These are phyloP conservation scores for Tichodroma muraria DNA, from an alignment of 2,113 vertebrate genomes.

Conservation along the genomic window DNA sequence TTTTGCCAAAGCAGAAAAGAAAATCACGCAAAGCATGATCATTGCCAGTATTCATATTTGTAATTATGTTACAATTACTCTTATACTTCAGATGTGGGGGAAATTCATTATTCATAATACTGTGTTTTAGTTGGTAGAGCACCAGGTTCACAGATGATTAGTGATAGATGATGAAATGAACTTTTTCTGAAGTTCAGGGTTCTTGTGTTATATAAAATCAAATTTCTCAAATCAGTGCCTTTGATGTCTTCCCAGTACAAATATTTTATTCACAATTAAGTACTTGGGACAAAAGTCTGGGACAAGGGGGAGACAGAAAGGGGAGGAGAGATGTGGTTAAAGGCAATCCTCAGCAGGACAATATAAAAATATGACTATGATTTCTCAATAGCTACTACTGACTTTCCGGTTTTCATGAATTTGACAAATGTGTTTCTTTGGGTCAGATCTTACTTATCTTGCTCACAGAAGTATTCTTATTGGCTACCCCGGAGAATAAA, in stretches of 20 bases:
- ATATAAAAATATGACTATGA: conserved; percentile 34
- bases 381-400: conserved; percentile 52
- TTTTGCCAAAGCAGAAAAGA: conserved; percentile 11
- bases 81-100: conserved; percentile 31
- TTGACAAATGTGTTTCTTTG: conserved; percentile 42
- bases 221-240: conserved; percentile 50
- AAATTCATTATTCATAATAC: conserved; percentile 56
- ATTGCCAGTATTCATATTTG: neutral
- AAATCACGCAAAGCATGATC: neutral
- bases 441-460: conserved; percentile 5
- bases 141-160: conserved; percentile 64
- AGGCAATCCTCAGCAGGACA: conserved; percentile 18
- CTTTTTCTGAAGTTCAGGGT: conserved; percentile 56
- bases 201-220: conserved; percentile 52
- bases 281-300: conserved; percentile 24
- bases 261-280: conserved; percentile 53
- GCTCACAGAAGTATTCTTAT: conserved; percentile 1
- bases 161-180: conserved; percentile 60
- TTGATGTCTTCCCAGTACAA: conserved; percentile 67
- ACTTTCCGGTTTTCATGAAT: conserved; percentile 54
- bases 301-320: neutral
- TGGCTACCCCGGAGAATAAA: neutral
- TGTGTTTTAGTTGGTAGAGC: conserved; percentile 70
- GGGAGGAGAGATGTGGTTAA: conserved; percentile 29
- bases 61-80: no score